phyloP scores from a whole-genome alignment of 2,888 invertebrate genomes.

The Polymixis flavicincta region DNA sequence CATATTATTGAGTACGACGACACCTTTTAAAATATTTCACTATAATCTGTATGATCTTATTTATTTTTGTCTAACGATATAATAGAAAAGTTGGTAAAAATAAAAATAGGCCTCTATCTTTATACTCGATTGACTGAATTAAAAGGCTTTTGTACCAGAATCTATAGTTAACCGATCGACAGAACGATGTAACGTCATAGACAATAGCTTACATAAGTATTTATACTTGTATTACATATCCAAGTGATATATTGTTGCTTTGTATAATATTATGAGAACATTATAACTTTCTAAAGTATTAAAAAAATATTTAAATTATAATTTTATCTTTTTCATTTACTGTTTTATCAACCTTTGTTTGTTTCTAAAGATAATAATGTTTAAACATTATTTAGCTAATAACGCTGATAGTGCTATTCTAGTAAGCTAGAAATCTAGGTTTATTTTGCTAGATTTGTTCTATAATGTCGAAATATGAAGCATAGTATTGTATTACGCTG shows the following conservation, averaged over 20 bases:
- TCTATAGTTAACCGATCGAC: conserved; percentile 21
- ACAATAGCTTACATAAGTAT: conserved; percentile 45
- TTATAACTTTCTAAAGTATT: conserved; percentile 48
- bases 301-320: conserved; percentile 43
- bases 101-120: conserved; percentile 15
- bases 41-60: background rate
- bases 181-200: conserved; percentile 30
- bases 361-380: conserved; percentile 6
- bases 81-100: conserved; percentile 10
- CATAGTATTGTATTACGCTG: conserved; percentile 70
- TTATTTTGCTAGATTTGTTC: conserved; percentile 63
- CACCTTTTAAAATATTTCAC: background rate
- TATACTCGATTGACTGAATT: conserved; percentile 36
- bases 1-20: background rate
- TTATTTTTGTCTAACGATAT: background rate
- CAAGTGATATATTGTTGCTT: conserved; percentile 68
- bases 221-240: conserved; percentile 57
- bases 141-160: conserved; percentile 13
- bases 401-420: conserved; percentile 27
- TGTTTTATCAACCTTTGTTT: conserved; percentile 17
- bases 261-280: conserved; percentile 68
- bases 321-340: conserved; percentile 51
- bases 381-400: background rate
- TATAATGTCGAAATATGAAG: conserved; percentile 68
- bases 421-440: conserved; percentile 64